phyloP scores from a whole-genome alignment of 2,888 invertebrate species.

The Perdita meconis region DNA sequence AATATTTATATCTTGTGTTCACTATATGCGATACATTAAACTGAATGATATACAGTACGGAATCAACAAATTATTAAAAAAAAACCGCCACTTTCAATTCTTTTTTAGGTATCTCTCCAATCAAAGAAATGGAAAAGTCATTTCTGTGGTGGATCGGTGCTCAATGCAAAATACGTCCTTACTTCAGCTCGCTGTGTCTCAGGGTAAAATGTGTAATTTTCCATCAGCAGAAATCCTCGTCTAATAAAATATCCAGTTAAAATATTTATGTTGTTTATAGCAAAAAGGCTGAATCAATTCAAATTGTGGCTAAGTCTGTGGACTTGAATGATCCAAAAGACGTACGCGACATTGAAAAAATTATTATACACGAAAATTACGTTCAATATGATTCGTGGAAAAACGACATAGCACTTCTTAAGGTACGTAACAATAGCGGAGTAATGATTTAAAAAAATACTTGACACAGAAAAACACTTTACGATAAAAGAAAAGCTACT shows the following conservation, averaged over 20 bases:
- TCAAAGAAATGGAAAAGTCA: conserved; percentile 34
- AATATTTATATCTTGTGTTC: background rate
- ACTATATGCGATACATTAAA: no score
- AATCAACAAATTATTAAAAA: background rate
- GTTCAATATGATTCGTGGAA: conserved; percentile 30
- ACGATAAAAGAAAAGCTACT: no score
- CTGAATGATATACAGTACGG: background rate
- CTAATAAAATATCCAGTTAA: no score
- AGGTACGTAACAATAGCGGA: conserved; percentile 64
- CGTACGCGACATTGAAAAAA: conserved; percentile 22
- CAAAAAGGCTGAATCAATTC: background rate
- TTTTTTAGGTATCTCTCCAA: conserved; percentile 71
- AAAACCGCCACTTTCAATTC: background rate
- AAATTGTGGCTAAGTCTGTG: conserved; percentile 64
- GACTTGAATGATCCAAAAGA: background rate
- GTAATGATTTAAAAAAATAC: no score
- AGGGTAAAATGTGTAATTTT: conserved; percentile 26
- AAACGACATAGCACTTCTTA: conserved; percentile 76
- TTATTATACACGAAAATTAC: conserved; percentile 59
- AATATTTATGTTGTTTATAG: conserved; percentile 30
- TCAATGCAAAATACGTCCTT: conserved; percentile 66
- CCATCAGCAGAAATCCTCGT: background rate
- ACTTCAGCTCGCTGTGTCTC: conserved; percentile 75
- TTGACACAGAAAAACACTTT: no score
- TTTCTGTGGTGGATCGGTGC: conserved; percentile 74